Percentiles rank a stretch among this genome's conserved stretches.
These are phyloP conservation scores for Hypanus sabinus DNA, from an alignment of 2,113 vertebrate genomes.

Conservation along the genomic window DNA sequence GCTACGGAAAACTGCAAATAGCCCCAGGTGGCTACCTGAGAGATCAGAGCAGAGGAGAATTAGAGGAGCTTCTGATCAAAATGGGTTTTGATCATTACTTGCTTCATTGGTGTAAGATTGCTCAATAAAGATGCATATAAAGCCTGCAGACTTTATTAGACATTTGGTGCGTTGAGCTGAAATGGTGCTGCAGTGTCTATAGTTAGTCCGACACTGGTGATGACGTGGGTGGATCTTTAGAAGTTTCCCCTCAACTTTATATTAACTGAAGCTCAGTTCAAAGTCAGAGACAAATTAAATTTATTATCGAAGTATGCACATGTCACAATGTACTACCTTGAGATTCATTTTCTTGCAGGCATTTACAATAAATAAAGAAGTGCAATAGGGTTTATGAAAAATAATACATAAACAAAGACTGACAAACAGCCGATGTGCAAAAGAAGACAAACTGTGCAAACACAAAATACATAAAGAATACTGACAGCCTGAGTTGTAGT, in stretches of 20 bases:
- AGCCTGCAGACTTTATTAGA: background rate
- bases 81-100: background rate
- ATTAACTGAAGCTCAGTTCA: background rate
- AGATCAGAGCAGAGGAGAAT: background rate
- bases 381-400: too few species aligned
- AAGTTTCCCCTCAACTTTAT: background rate
- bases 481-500: too few species aligned
- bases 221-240: background rate
- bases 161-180: background rate
- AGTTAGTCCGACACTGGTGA: background rate
- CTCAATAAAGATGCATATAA: background rate
- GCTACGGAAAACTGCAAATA: background rate
- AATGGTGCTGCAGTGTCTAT: background rate
- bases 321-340: too few species aligned
- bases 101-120: background rate
- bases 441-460: too few species aligned
- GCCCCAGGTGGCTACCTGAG: background rate
- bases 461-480: too few species aligned
- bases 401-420: too few species aligned
- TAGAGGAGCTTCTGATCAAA: background rate
- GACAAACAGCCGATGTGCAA: too few species aligned
- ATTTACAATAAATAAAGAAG: too few species aligned
- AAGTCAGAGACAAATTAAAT: too few species aligned
- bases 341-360: too few species aligned
- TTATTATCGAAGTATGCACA: too few species aligned